Evolutionary conservation across 2,797 vertebrate species (phyloP).

Genomic region (Enteromius treurensis): DNA sequence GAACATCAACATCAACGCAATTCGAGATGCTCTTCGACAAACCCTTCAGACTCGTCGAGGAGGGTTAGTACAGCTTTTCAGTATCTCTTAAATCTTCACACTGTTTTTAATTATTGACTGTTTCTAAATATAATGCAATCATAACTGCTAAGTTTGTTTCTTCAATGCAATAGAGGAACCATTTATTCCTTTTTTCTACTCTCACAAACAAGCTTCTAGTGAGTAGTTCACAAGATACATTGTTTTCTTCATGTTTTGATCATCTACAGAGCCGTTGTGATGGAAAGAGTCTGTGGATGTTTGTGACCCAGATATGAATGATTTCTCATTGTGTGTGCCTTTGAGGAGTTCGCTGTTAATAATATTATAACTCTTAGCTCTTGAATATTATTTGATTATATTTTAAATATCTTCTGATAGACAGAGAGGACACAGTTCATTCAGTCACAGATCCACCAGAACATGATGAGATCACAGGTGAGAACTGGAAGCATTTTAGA

Average conservation of each 20-base stretch:
- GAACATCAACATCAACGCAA: neutral
- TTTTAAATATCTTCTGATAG: neutral
- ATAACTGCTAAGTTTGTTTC: neutral
- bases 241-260: neutral
- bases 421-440: neutral
- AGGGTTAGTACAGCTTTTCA: neutral
- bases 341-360: neutral
- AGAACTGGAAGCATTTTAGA: neutral
- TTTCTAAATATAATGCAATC: neutral
- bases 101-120: neutral
- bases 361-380: neutral
- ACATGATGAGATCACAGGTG: neutral
- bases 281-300: neutral
- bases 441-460: neutral
- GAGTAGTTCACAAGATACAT: neutral
- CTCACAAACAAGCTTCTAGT: neutral
- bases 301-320: neutral
- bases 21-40: neutral
- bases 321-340: neutral
- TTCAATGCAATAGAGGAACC: neutral
- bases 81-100: neutral
- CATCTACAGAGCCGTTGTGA: neutral
- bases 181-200: neutral
- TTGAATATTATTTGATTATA: neutral
- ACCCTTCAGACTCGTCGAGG: neutral